Evolutionary conservation across 30 jellyfish, hydroid and myxozoan species (phyloP).

Genomic region (Aurelia aurita): DNA sequence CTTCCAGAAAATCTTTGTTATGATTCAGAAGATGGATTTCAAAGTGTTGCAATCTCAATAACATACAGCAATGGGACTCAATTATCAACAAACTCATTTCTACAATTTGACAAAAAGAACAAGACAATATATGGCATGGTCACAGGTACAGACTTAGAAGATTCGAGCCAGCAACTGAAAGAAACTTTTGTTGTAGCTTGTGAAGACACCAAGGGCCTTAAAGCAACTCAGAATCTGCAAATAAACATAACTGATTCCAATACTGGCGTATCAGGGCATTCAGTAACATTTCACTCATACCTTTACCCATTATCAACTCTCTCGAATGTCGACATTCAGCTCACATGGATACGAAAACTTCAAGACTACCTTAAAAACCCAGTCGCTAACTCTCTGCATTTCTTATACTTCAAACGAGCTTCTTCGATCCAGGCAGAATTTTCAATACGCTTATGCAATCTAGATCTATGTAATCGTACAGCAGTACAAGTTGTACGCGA

Average conservation of each 20-base stretch:
- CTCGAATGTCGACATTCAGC: slow-evolving; percentile 61
- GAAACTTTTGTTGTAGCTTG: slow-evolving; percentile 17
- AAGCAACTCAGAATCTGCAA: slow-evolving; percentile 6
- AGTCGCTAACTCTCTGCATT: slow-evolving; percentile 4
- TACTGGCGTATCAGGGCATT: background rate
- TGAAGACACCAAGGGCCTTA: slow-evolving; percentile 40
- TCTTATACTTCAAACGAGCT: slow-evolving; percentile 28
- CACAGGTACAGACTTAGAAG: slow-evolving; percentile 12
- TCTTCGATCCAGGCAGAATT: slow-evolving; percentile 43
- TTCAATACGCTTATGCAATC: slow-evolving; percentile 35
- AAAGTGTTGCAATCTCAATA: background rate
- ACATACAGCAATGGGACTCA: slow-evolving; percentile 56
- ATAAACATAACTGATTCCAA: slow-evolving; percentile 8
- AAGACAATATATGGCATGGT: slow-evolving; percentile 58
- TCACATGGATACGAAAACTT: slow-evolving; percentile 57
- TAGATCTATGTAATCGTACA: slow-evolving; percentile 45
- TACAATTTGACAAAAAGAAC: slow-evolving; percentile 33
- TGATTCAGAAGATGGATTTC: slow-evolving; percentile 56
- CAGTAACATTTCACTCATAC: slow-evolving; percentile 54
- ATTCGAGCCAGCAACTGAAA: slow-evolving; percentile 24
- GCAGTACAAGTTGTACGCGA: background rate
- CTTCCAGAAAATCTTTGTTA: slow-evolving; percentile 42
- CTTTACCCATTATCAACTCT: slow-evolving; percentile 28
- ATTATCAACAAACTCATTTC: slow-evolving; percentile 30
- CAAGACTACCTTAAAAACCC: slow-evolving; percentile 21